Evolutionary conservation across 2,113 vertebrate species (phyloP).

Genomic region (Spea multiplicata): DNA sequence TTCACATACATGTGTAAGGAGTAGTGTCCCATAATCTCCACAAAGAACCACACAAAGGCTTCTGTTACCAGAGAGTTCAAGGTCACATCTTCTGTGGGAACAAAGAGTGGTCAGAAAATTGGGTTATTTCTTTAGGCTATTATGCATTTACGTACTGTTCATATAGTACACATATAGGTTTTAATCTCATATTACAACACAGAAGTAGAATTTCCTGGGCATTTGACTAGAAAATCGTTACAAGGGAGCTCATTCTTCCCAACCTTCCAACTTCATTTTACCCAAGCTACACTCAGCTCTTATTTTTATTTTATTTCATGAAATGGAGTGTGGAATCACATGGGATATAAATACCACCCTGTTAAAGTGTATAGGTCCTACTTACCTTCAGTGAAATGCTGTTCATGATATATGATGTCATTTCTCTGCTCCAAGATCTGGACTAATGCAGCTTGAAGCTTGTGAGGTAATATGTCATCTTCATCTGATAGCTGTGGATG

Average conservation of each 20-base stretch:
- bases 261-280: too few relatives aligned
- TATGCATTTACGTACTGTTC: too few relatives aligned
- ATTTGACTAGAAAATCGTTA: too few relatives aligned
- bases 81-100: conserved; percentile 53
- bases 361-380: background rate
- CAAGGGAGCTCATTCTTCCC: too few relatives aligned
- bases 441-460: conserved; percentile 87
- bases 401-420: conserved; percentile 76
- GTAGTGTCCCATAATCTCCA: conserved; percentile 93
- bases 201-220: too few relatives aligned
- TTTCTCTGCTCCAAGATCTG: conserved; percentile 88
- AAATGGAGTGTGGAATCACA: too few relatives aligned
- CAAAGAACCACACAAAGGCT: conserved; percentile 91
- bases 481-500: conserved; percentile 82
- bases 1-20: conserved; percentile 84
- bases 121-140: too few relatives aligned
- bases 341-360: too few relatives aligned
- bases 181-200: too few relatives aligned
- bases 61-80: conserved; percentile 84
- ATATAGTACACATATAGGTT: too few relatives aligned
- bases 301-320: too few relatives aligned
- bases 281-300: too few relatives aligned
- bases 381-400: conserved; percentile 68
- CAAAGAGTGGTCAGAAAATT: background rate
- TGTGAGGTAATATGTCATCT: conserved; percentile 90